A percentile compares a stretch with the other conserved stretches of the same genome.
Conservation (phyloP, 2,888 invertebrate genomes). For the Ennomos fuscantarius region DNA sequence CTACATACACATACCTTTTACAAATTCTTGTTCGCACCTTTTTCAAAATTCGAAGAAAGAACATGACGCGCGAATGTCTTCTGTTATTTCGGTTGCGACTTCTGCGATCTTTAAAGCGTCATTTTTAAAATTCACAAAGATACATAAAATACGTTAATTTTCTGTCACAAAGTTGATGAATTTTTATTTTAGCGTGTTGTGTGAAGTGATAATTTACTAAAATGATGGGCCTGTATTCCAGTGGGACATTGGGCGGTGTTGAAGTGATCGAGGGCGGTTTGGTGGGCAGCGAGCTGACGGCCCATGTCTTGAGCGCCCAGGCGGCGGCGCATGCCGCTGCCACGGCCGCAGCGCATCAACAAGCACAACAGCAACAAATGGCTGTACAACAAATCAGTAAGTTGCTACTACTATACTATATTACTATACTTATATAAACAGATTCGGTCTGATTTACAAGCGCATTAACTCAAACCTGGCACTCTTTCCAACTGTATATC, state of each 20-base stretch:
- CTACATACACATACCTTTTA: not conserved
- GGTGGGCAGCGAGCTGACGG: conserved; percentile 74
- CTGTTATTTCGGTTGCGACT: conserved; percentile 23
- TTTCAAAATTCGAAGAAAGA: conserved; percentile 27
- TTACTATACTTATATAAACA: too few relatives aligned
- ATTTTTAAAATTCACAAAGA: not conserved
- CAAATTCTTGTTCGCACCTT: not conserved
- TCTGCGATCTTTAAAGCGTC: conserved; percentile 25
- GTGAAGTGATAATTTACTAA: conserved; percentile 58
- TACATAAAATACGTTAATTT: too few relatives aligned
- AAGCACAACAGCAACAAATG: conserved; percentile 70
- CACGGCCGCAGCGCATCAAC: conserved; percentile 70
- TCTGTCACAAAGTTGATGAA: conserved; percentile 21
- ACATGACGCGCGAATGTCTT: conserved; percentile 25
- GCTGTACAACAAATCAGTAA: conserved; percentile 65
- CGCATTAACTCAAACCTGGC: conserved; percentile 5
- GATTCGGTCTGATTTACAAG: too few relatives aligned
- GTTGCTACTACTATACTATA: conserved; percentile 10
- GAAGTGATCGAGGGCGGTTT: conserved; percentile 76
- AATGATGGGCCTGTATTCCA: conserved; percentile 82
- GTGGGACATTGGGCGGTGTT: conserved; percentile 84
- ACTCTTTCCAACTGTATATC: too few relatives aligned
- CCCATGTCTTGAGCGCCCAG: conserved; percentile 76
- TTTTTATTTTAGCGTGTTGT: conserved; percentile 34
- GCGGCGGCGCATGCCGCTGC: conserved; percentile 81